Evolutionary conservation across 2,113 vertebrate genomes (phyloP).

Genomic region (Sporophila hypoxantha): DNA sequence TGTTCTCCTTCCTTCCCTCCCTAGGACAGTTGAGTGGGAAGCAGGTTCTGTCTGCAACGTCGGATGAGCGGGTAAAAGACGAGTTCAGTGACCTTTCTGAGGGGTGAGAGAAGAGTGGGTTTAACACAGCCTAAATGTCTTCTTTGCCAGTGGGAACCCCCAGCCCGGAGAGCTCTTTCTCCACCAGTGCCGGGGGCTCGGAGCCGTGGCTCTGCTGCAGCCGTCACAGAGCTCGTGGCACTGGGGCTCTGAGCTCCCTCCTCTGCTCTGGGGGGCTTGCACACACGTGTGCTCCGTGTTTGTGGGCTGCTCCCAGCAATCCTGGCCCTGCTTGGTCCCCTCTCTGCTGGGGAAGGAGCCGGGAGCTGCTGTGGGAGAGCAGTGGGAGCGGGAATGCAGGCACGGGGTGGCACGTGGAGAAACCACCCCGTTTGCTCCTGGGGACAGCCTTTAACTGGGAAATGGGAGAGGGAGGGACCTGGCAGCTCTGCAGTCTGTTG

Average conservation of each 20-base stretch:
- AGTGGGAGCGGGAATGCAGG: accelerated
- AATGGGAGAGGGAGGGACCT: neutral
- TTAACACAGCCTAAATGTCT: conserved; percentile 63
- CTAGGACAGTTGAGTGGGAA: conserved; percentile 70
- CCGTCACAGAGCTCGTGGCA: accelerated
- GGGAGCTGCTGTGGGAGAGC: neutral
- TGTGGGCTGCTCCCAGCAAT: neutral
- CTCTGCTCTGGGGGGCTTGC: neutral
- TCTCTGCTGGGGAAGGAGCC: neutral
- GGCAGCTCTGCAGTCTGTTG: neutral
- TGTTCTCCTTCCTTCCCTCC: conserved; percentile 55
- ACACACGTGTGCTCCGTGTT: neutral
- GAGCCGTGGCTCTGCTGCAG: accelerated
- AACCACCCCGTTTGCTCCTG: accelerated
- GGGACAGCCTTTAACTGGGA: neutral
- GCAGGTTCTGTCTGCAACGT: conserved; percentile 61
- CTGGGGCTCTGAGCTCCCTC: neutral
- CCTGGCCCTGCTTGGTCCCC: neutral
- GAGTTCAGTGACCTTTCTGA: conserved; percentile 89
- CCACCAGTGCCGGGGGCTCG: accelerated
- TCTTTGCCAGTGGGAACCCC: conserved; percentile 48
- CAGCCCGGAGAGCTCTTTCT: neutral
- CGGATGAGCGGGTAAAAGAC: conserved; percentile 77
- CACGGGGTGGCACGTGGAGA: neutral
- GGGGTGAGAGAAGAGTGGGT: conserved; percentile 86